These are phyloP conservation scores for Parus major DNA, from an alignment of 2,113 vertebrate species.

Conservation along the genomic window DNA sequence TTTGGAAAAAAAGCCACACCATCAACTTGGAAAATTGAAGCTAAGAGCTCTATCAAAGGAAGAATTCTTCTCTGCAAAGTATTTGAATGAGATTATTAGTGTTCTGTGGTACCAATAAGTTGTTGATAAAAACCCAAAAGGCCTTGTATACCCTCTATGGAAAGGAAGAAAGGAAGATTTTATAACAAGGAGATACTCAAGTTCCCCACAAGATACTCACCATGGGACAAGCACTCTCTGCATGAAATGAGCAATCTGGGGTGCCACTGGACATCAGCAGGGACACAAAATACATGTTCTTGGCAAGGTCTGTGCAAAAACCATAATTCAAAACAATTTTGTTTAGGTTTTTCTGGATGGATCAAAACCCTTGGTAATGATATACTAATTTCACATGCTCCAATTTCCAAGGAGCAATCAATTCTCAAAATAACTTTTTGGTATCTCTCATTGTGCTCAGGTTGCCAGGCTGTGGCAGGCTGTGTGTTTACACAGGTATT, in stretches of 20 bases:
- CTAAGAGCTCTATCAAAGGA: neutral
- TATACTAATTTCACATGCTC: neutral
- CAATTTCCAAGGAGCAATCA: neutral
- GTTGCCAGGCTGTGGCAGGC: neutral
- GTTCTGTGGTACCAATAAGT: neutral
- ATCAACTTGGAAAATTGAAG: neutral
- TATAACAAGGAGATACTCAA: neutral
- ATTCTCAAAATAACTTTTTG: neutral
- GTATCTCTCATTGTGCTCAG: neutral
- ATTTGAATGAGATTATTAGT: neutral
- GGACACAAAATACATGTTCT: neutral
- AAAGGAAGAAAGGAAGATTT: neutral
- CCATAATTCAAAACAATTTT: neutral
- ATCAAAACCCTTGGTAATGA: neutral
- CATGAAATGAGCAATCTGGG: neutral
- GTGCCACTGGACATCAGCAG: neutral
- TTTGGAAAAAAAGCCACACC: neutral
- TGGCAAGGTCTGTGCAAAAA: neutral
- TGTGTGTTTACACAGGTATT: neutral
- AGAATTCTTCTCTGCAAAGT: neutral
- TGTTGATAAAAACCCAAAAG: neutral
- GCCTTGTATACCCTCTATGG: neutral
- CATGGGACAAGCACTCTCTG: neutral
- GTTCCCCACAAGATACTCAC: neutral
- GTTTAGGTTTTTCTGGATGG: neutral